Evolutionary conservation across 53 echinoderm and acorn worm genomes (phyloP).

Genomic region (Temnopleurus reevesii): DNA sequence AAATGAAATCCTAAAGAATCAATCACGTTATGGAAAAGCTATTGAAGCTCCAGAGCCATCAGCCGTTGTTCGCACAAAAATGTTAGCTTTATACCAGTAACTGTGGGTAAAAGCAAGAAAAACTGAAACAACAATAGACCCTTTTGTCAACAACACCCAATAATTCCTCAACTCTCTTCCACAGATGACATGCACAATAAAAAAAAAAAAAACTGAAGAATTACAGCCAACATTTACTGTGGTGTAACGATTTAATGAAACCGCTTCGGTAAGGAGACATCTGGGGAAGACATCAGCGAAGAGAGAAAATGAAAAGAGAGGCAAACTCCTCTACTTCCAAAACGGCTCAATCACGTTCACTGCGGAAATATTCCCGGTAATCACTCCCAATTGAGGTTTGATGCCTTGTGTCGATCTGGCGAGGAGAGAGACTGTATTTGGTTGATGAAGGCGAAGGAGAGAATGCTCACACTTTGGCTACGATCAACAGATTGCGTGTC

Average conservation of each 20-base stretch:
- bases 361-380: slow-evolving; percentile 35
- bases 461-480: background rate
- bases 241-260: slow-evolving; percentile 44
- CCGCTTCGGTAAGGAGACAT: background rate
- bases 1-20: too few species aligned
- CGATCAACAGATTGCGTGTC: slow-evolving; percentile 37
- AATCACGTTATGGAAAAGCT: too few species aligned
- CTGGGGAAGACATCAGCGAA: slow-evolving; percentile 14
- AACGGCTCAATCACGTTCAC: slow-evolving; percentile 31
- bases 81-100: too few species aligned
- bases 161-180: background rate
- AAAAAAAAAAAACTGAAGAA: background rate
- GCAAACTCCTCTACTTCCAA: slow-evolving; percentile 12
- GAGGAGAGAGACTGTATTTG: background rate
- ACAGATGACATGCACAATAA: slow-evolving; percentile 20
- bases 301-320: slow-evolving; percentile 12
- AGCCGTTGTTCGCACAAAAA: too few species aligned
- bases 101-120: too few species aligned
- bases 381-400: slow-evolving; percentile 31
- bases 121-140: background rate
- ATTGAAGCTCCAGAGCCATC: too few species aligned
- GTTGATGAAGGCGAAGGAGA: background rate
- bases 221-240: slow-evolving; percentile 7
- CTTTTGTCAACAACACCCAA: slow-evolving; percentile 25
- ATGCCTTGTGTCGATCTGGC: background rate